Conservation (phyloP, 2,113 vertebrate genomes). For the Eleginops maclovinus region DNA sequence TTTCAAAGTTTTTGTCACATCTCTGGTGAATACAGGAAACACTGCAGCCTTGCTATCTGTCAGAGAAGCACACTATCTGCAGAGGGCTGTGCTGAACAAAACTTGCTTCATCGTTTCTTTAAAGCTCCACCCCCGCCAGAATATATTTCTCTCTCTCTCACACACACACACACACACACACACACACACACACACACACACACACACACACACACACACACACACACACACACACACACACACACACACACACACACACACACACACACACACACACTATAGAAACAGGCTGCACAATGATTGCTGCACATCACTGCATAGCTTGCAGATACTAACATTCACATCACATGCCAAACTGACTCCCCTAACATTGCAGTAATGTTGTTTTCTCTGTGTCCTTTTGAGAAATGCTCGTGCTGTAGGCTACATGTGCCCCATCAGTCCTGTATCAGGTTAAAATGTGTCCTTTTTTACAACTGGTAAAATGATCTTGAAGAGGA, state of each 20-base stretch:
- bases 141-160: slow-evolving; percentile 1
- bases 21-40: slow-evolving; percentile 1
- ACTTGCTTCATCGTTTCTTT: slow-evolving; percentile 13
- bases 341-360: slow-evolving; percentile 7
- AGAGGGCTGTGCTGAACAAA: slow-evolving; percentile 27
- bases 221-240: background rate
- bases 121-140: slow-evolving; percentile 14
- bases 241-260: too few species aligned
- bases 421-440: background rate
- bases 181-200: slow-evolving; percentile 8
- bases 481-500: slow-evolving; percentile 33
- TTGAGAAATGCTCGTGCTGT: background rate
- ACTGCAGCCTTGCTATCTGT: slow-evolving; percentile 19
- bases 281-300: slow-evolving; percentile 4
- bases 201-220: background rate
- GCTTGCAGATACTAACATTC: slow-evolving; percentile 33
- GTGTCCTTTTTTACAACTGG: slow-evolving; percentile 20
- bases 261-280: too few species aligned
- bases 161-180: background rate
- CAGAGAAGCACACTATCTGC: slow-evolving; percentile 22
- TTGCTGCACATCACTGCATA: slow-evolving; percentile 33
- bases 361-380: slow-evolving; percentile 8
- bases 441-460: background rate
- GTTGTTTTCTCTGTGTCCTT: too few species aligned
- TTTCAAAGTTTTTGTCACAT: too few species aligned